Evolutionary conservation across 2,113 vertebrate genomes (phyloP).

Genomic region (Sapayoa aenigma): DNA sequence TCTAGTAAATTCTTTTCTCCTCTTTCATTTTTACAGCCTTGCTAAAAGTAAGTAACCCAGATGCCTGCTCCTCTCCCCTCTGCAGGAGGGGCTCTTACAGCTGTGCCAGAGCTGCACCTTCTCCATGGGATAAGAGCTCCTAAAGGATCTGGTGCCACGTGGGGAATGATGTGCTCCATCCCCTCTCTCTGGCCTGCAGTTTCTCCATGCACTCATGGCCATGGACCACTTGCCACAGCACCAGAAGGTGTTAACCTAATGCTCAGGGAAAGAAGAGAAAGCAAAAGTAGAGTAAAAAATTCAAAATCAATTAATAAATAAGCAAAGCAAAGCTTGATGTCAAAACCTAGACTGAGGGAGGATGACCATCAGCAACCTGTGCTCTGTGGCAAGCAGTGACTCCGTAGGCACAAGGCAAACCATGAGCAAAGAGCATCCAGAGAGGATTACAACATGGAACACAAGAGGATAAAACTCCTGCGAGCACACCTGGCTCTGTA

Average conservation of each 20-base stretch:
- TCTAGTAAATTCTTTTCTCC: background rate
- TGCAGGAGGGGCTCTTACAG: rapidly evolving
- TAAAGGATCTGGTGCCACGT: rapidly evolving
- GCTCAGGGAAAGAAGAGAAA: background rate
- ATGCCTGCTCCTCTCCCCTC: background rate
- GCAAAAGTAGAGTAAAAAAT: background rate
- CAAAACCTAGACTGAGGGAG: background rate
- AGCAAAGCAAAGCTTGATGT: background rate
- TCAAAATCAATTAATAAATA: background rate
- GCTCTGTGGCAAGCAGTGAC: background rate
- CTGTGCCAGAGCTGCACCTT: background rate
- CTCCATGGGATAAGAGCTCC: background rate
- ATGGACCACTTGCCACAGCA: rapidly evolving
- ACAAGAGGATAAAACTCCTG: background rate
- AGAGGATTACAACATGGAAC: rapidly evolving
- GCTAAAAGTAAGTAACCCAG: background rate
- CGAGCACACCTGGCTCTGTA: background rate
- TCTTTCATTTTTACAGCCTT: background rate
- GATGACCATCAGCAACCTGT: background rate
- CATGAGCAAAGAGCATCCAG: rapidly evolving
- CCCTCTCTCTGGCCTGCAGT: background rate
- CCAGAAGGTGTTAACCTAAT: background rate
- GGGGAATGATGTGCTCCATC: rapidly evolving
- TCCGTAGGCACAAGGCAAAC: background rate
- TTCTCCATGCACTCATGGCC: background rate